These are phyloP conservation scores for Philhelius pedissequus DNA, from an alignment of 2,888 invertebrate genomes.

Conservation along the genomic window DNA sequence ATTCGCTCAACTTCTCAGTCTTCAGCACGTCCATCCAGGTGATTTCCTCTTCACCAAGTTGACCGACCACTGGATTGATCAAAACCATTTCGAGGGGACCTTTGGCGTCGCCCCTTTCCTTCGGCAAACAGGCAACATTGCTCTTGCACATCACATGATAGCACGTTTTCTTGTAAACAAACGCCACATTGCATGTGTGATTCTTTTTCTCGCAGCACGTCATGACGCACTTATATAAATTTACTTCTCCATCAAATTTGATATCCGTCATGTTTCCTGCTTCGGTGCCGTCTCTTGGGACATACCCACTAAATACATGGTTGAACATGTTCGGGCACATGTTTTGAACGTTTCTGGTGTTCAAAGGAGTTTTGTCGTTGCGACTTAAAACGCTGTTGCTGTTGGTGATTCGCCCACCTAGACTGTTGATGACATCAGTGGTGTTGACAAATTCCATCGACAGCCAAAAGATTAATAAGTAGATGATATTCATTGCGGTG, in stretches of 20 bases:
- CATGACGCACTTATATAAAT: constrained; percentile 85
- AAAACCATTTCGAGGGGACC: constrained; percentile 87
- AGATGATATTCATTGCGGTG: constrained; percentile 21
- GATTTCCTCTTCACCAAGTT: constrained; percentile 55
- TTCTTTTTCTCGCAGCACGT: constrained; percentile 79
- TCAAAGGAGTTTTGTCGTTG: constrained; percentile 36
- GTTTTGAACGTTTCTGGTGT: constrained; percentile 60
- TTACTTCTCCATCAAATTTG: constrained; percentile 80
- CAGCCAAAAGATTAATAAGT: constrained; percentile 24
- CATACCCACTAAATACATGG: constrained; percentile 77
- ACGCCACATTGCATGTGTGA: constrained; percentile 86
- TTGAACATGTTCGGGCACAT: constrained; percentile 77
- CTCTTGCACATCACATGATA: constrained; percentile 87
- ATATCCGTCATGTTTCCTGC: constrained; percentile 82
- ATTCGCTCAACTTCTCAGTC: constrained; percentile 70
- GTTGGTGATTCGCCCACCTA: background rate
- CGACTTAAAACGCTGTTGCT: constrained; percentile 18
- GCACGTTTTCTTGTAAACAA: constrained; percentile 87
- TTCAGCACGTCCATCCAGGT: constrained; percentile 76
- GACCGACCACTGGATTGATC: constrained; percentile 83
- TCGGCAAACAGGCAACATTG: constrained; percentile 86
- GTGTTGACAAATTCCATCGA: constrained; percentile 29
- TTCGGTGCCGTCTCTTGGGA: constrained; percentile 80
- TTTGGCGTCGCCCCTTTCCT: constrained; percentile 82
- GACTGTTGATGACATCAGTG: constrained; percentile 57